Conservation (phyloP, 2,797 vertebrate species). For the Phalloptychus januarius region DNA sequence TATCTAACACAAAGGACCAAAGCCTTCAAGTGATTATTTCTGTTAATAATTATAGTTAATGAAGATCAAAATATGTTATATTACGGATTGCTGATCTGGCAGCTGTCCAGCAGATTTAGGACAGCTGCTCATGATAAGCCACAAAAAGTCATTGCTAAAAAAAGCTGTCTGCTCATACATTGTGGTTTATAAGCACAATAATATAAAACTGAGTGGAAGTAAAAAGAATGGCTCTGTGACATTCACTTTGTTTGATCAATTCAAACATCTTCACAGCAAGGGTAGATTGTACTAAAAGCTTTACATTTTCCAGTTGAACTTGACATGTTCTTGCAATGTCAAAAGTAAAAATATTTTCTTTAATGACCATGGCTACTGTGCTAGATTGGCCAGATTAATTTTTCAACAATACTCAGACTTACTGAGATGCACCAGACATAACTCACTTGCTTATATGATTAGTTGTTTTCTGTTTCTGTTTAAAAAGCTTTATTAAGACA, state of each 20-base stretch:
- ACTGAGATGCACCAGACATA: not conserved
- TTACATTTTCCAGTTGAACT: not conserved
- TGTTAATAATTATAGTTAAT: not conserved
- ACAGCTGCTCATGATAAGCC: not conserved
- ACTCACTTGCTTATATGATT: no score
- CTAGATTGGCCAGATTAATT: not conserved
- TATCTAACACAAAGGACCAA: not conserved
- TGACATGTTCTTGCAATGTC: not conserved
- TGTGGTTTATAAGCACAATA: not conserved
- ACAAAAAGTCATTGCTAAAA: not conserved
- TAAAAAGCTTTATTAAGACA: slow-evolving; percentile 60
- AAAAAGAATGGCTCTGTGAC: no score
- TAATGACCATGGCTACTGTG: not conserved
- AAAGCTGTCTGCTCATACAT: not conserved
- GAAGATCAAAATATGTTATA: not conserved
- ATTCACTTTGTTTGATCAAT: not conserved
- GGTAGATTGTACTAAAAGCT: not conserved
- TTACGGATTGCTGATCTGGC: not conserved
- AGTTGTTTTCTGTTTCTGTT: no score
- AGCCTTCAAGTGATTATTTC: not conserved
- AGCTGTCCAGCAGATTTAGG: not conserved
- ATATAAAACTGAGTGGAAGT: not conserved
- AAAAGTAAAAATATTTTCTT: not conserved
- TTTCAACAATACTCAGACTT: not conserved
- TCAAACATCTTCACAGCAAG: not conserved